A percentile compares a stretch with the other conserved stretches of the same genome.
Conservation (phyloP, 1,140 invertebrate genomes). For the Acromyrmex echinatior region DNA sequence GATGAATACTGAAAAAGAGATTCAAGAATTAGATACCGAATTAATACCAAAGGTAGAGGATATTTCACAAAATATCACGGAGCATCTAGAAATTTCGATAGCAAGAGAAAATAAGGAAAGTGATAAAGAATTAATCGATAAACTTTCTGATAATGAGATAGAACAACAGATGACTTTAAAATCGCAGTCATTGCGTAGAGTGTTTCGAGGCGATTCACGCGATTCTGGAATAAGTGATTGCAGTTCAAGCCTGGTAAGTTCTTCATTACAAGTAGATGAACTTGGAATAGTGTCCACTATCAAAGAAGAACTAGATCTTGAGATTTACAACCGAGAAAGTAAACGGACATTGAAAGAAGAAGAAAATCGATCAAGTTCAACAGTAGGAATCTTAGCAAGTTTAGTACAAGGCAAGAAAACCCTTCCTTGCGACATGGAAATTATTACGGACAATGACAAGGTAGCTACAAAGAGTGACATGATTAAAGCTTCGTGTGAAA, state of each 20-base stretch:
- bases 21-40: neutral
- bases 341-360: conserved; percentile 13
- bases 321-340: conserved; percentile 11
- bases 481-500: conserved; percentile 71
- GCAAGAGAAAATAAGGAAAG: conserved; percentile 17
- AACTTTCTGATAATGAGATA: conserved; percentile 18
- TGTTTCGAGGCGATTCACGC: conserved; percentile 82
- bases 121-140: conserved; percentile 40
- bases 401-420: neutral
- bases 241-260: conserved; percentile 59
- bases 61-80: neutral
- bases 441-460: conserved; percentile 41
- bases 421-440: conserved; percentile 17
- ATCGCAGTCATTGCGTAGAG: conserved; percentile 76
- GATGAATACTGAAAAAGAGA: neutral
- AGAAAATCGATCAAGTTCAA: conserved; percentile 25
- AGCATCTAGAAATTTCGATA: neutral
- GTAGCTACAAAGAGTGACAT: conserved; percentile 60
- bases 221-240: conserved; percentile 80
- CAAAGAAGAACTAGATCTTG: conserved; percentile 66
- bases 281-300: conserved; percentile 65
- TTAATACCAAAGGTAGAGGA: neutral
- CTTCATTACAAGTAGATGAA: conserved; percentile 66
- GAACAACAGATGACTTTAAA: conserved; percentile 76
- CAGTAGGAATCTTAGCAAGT: neutral